A percentile compares a stretch with the other conserved stretches of the same genome.
phyloP scores from a whole-genome alignment of 2,888 invertebrate genomes.

The Oasisia sp. region DNA sequence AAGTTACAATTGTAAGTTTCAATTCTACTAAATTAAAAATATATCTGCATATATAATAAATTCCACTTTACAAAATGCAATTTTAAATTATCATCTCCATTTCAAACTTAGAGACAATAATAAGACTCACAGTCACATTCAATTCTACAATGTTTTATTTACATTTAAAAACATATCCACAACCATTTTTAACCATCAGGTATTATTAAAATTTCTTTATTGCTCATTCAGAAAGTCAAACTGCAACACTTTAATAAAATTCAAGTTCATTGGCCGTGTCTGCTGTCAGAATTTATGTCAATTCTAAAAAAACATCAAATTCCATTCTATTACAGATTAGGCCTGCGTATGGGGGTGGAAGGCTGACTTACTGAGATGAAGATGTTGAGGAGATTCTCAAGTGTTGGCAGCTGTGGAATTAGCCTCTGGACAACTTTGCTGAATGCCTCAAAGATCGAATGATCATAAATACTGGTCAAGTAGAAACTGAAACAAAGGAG shows the following conservation, averaged over 20 bases:
- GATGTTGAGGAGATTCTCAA: conserved; percentile 97
- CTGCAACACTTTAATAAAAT: too few species aligned
- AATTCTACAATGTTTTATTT: too few species aligned
- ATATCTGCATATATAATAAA: too few species aligned
- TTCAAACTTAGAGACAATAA: too few species aligned
- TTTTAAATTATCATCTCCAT: too few species aligned
- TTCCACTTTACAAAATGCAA: too few species aligned
- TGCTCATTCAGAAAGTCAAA: too few species aligned
- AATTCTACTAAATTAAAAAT: too few species aligned
- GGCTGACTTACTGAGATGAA: conserved; percentile 86
- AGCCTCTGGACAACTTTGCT: conserved; percentile 99
- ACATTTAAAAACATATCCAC: neutral
- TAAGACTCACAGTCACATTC: too few species aligned
- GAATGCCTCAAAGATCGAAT: conserved; percentile 99
- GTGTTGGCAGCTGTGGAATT: conserved; percentile 94
- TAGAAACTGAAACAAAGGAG: conserved; percentile 75
- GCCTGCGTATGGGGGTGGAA: too few species aligned
- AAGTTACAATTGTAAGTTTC: too few species aligned
- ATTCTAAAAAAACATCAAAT: neutral
- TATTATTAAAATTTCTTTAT: neutral
- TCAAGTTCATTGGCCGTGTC: neutral
- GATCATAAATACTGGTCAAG: conserved; percentile 98
- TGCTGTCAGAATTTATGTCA: neutral
- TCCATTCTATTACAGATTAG: neutral
- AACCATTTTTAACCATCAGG: neutral